Evolutionary conservation across 2,113 vertebrate genomes (phyloP), one percentile per base, ranked within the genome.

Genomic region (Sylvia atricapilla): DNA sequence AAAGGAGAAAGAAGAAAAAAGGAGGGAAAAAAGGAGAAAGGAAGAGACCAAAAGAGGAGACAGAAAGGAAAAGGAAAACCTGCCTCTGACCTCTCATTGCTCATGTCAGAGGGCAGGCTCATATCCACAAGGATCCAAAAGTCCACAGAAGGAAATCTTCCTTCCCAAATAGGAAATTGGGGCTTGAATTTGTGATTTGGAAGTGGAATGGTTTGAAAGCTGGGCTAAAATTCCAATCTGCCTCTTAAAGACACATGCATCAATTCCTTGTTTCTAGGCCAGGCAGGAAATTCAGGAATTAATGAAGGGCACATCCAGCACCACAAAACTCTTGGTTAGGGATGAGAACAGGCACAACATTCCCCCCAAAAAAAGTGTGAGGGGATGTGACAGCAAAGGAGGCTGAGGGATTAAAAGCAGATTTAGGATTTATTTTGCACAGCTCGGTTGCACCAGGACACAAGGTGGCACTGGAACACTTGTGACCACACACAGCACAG

Each of bases 361-460:
- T 59, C 31, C 77, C 27, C 30, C 17, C 10, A 9, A 22, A 17
- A 27, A 44, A 23, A 11, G 16, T 4, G 14, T 1, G 27, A 41
- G 19, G 49, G 33, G 22, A 47, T 3, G 3, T 1, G 0, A n/a
- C 0, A 4, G 43, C 28, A 28, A n/a, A 6, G 11, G 21, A 60
- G 13, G 14, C 5, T 4, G 41, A 50, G 25, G n/a, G 63, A n/a
- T 41, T 17, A 84, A 46, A 67, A 69, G 19, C 68, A 28, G 49
- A 16, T 46, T 63, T 9, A 19, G 55, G 44, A 3, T 28, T 77
- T 46, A 9, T 33, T 37, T 68, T 21, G 43, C 66, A 47, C 13
- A 22, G n/a, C 37, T 33, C 19, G 12, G 69, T 53, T 13, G 47
- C 23, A 11, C 14, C 13, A 39, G n/a, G 41, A 70, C 56, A n/a